These are phyloP conservation scores for Alviniconcha marisindica DNA, from an alignment of 1,140 invertebrate species.

Conservation along the genomic window DNA sequence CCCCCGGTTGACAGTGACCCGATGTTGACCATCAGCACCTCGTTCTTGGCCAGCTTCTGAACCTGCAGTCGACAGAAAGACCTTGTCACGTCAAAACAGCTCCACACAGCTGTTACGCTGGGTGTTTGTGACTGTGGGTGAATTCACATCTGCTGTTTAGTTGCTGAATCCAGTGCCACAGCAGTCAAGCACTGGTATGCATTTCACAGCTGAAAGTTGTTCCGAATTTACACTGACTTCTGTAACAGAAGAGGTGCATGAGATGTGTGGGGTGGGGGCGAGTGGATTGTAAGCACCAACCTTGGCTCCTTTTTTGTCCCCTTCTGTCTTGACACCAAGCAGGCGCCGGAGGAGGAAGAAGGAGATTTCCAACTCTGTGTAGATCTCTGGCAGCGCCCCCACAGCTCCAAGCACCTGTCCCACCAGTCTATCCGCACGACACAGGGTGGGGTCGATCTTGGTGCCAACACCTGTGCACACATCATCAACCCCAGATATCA, in stretches of 20 bases:
- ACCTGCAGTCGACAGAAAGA: constrained; percentile 79
- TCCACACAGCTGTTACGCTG: too few species aligned
- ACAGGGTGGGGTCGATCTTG: constrained; percentile 98
- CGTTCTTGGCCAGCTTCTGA: constrained; percentile 89
- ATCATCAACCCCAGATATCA: too few species aligned
- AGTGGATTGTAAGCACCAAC: constrained; percentile 77
- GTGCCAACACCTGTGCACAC: constrained; percentile 92
- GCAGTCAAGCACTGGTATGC: too few species aligned
- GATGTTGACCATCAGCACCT: constrained; percentile 98
- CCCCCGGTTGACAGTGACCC: constrained; percentile 99
- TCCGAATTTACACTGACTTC: too few species aligned
- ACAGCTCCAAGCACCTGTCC: constrained; percentile 99
- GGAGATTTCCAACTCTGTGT: constrained; percentile 98
- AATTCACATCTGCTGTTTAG: too few species aligned
- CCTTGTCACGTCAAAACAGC: too few species aligned
- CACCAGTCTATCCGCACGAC: constrained; percentile 97
- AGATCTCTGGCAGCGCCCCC: constrained; percentile 96
- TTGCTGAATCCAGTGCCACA: too few species aligned
- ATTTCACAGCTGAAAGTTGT: too few species aligned
- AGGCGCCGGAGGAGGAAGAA: constrained; percentile 97
- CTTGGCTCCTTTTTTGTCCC: constrained; percentile 98
- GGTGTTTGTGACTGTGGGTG: too few species aligned
- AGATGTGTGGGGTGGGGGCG: too few species aligned
- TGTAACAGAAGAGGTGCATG: too few species aligned
- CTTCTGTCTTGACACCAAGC: constrained; percentile 97